Evolutionary conservation across 2,797 vertebrate genomes (phyloP).

Genomic region (Phoxinus dragarum): DNA sequence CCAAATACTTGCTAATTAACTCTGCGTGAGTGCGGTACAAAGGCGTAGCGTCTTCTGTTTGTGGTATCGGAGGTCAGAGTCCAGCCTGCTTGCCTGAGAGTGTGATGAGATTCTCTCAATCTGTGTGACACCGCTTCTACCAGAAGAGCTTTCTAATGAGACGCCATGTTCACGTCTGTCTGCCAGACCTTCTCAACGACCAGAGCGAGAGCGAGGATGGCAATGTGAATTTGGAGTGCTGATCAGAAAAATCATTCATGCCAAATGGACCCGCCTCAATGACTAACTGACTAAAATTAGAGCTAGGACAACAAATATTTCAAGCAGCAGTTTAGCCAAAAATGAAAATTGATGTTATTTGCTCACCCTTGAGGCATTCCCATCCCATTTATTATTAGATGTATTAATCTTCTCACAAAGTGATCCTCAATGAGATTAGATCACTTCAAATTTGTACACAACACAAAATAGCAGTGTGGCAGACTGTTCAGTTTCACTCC

Average conservation of each 20-base stretch:
- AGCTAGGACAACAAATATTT: neutral
- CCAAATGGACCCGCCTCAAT: neutral
- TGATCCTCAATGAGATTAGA: neutral
- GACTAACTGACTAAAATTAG: slow-evolving; percentile 23
- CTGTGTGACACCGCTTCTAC: slow-evolving; percentile 29
- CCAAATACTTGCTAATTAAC: slow-evolving; percentile 46
- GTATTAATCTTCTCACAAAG: neutral
- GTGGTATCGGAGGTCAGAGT: slow-evolving; percentile 61
- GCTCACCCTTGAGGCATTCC: neutral
- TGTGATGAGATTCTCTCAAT: slow-evolving; percentile 45
- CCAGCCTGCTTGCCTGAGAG: slow-evolving; percentile 39
- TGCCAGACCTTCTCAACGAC: slow-evolving; percentile 5
- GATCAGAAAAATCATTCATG: neutral
- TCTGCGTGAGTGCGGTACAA: slow-evolving; percentile 10
- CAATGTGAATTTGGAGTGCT: slow-evolving; percentile 4
- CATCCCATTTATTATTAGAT: neutral
- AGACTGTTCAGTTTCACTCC: no score
- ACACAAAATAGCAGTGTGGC: neutral
- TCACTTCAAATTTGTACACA: neutral
- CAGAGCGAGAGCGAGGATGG: slow-evolving; percentile 9
- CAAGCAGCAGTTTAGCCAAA: neutral
- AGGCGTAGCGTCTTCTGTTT: slow-evolving; percentile 45
- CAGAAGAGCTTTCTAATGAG: slow-evolving; percentile 74
- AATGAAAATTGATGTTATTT: neutral
- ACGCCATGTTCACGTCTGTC: slow-evolving; percentile 65